phyloP scores from a whole-genome alignment of 92 coral and sea anemone genomes.

The Paramuricea clavata region DNA sequence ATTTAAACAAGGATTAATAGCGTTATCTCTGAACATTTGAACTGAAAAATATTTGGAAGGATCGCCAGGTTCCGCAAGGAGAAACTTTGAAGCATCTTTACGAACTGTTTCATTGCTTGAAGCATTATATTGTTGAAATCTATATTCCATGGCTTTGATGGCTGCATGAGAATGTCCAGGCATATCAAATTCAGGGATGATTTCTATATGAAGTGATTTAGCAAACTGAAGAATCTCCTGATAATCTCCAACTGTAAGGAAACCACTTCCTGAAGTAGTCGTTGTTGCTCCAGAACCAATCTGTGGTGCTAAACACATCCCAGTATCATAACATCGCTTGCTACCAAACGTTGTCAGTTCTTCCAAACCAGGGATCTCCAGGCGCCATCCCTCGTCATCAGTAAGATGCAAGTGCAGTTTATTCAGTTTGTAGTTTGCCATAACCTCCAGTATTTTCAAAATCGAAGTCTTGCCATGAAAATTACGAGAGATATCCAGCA shows the following conservation, averaged over 20 bases:
- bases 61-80: slow-evolving; percentile 86
- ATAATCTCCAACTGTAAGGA: slow-evolving; percentile 86
- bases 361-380: slow-evolving; percentile 85
- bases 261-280: slow-evolving; percentile 91
- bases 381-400: slow-evolving; percentile 98
- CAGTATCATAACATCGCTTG: slow-evolving; percentile 85
- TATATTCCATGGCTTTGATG: slow-evolving; percentile 89
- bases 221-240: slow-evolving; percentile 86
- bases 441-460: slow-evolving; percentile 79
- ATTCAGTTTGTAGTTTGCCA: slow-evolving; percentile 96
- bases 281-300: slow-evolving; percentile 95
- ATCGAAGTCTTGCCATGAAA: slow-evolving; percentile 81
- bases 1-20: slow-evolving; percentile 94
- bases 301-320: slow-evolving; percentile 84
- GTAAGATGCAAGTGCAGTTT: slow-evolving; percentile 89
- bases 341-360: slow-evolving; percentile 64
- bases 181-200: slow-evolving; percentile 99
- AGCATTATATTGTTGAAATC: slow-evolving; percentile 59
- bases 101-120: slow-evolving; percentile 67
- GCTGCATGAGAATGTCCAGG: slow-evolving; percentile 99
- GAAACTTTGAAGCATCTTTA: slow-evolving; percentile 74
- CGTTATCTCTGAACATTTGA: slow-evolving; percentile 93
- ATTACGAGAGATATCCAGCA: slow-evolving; percentile 93
- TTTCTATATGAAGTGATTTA: slow-evolving; percentile 81
- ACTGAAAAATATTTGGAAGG: slow-evolving; percentile 90